Evolutionary conservation across 2,888 invertebrate genomes (phyloP).

Genomic region (Nomada ferruginata): DNA sequence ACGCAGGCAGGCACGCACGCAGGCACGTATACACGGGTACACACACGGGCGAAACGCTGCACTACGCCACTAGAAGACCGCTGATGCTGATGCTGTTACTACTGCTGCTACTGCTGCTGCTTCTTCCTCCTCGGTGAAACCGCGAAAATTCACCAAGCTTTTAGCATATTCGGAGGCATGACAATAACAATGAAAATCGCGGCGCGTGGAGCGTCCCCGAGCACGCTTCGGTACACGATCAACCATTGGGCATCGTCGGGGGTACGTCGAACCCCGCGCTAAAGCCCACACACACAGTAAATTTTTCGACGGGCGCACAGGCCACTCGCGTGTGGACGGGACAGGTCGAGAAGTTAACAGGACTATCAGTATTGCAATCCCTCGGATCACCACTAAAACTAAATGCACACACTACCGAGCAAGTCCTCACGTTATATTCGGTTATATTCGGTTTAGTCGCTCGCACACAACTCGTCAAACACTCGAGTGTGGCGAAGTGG

Average conservation of each 20-base stretch:
- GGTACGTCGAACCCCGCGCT: constrained; percentile 72
- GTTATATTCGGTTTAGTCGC: constrained; percentile 38
- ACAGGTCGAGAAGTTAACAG: constrained; percentile 49
- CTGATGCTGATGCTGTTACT: constrained; percentile 39
- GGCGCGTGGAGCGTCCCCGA: constrained; percentile 87
- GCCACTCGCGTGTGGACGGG: constrained; percentile 60
- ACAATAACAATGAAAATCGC: constrained; percentile 78
- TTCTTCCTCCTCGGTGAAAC: constrained; percentile 48
- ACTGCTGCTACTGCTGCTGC: constrained; percentile 32
- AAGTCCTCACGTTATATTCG: constrained; percentile 37
- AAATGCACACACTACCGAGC: constrained; percentile 45
- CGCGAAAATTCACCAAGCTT: constrained; percentile 71
- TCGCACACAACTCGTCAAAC: constrained; percentile 72
- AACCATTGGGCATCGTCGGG: constrained; percentile 92
- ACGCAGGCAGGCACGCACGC: constrained; percentile 59
- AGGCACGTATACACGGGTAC: constrained; percentile 57
- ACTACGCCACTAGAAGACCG: constrained; percentile 69
- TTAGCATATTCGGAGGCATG: constrained; percentile 64
- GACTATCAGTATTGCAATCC: constrained; percentile 40
- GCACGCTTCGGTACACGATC: constrained; percentile 88
- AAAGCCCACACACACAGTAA: constrained; percentile 63
- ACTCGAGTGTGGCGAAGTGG: constrained; percentile 76
- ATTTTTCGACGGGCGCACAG: constrained; percentile 58
- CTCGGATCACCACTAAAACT: constrained; percentile 41
- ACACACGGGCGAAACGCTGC: constrained; percentile 53